phyloP scores from a whole-genome alignment of 2,888 invertebrate species.

The Hedya salicella region DNA sequence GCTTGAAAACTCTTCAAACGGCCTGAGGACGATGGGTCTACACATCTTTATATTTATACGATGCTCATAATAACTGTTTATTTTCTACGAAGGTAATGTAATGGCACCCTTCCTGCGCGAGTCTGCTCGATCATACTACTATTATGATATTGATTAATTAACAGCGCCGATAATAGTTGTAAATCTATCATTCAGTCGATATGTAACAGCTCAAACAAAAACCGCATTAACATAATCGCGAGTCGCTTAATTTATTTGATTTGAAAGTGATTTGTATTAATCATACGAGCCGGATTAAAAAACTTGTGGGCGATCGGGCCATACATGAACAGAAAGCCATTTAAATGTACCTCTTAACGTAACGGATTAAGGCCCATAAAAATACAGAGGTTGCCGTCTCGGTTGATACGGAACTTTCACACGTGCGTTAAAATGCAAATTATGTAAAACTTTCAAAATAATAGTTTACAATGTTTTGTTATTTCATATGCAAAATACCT shows the following conservation, averaged over 20 bases:
- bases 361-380: constrained; percentile 9
- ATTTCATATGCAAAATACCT: constrained; percentile 34
- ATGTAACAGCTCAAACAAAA: constrained; percentile 5
- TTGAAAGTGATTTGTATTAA: constrained; percentile 41
- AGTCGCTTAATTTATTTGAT: constrained; percentile 28
- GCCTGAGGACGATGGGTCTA: too few species aligned
- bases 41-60: too few species aligned
- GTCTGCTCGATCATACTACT: neutral
- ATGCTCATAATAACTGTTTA: too few species aligned
- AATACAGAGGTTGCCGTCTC: constrained; percentile 6
- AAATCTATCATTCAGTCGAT: neutral
- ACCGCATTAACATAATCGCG: constrained; percentile 32
- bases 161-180: neutral
- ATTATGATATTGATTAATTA: neutral
- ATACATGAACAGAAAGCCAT: neutral
- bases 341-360: constrained; percentile 3
- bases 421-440: constrained; percentile 42
- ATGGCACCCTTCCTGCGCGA: too few species aligned
- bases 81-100: too few species aligned
- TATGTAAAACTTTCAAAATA: constrained; percentile 43
- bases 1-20: too few species aligned
- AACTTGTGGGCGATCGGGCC: constrained; percentile 16
- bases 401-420: constrained; percentile 37
- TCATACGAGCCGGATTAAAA: constrained; percentile 18
- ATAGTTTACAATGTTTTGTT: constrained; percentile 31